Base-by-base conservation (phyloP, 2,888 invertebrate species). In the Herminia tarsipennalis region DNA sequence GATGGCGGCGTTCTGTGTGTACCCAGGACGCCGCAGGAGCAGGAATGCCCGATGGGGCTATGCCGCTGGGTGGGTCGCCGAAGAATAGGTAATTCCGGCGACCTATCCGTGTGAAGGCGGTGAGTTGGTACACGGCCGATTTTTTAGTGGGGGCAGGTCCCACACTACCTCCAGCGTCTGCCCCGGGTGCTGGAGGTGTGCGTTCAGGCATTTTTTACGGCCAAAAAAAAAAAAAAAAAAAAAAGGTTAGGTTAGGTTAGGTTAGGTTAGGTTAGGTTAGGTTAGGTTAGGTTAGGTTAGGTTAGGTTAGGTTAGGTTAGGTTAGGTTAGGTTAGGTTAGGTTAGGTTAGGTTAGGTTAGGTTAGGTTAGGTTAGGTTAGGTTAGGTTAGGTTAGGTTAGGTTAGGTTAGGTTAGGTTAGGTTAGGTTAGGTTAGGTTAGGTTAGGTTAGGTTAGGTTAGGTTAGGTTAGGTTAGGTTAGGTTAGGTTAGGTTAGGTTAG, bases 331-430 rank as follows among this genome's bases (percentile, higher is more conserved):
- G 46, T 41, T 34, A 28, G 41, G 27, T 42, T 34, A 24, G 45
- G 45, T 49, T 42, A 46, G 45, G 50, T 44, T 47, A 55, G 50
- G 12, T 5, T 8, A 22, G 8, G n/a, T 2, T 2, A 14, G 22
- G 21, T 21, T 21, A 22, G 46, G 51, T 37, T 45, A 42, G 42
- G 46, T 41, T 34, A 28, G 41, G 27, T 42, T 34, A 24, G 45
- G 45, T 49, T 42, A 46, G 45, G 50, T 44, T 47, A 55, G 50
- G 44, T 44, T 51, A 44, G 55, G 50, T 47, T 47, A 49, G 49
- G 52, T 49, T 49, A 49, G 51, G 50, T 51, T 52, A 41, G 48
- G 48, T 39, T 38, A 35, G 39, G 45, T 38, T 50, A 41, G 46
- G 48, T 45, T 41, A 21, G 20, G 14, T 14, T 18, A 48, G 45